phyloP scores from a whole-genome alignment of 2,113 vertebrate genomes.

The Hippocampus guttulatus region DNA sequence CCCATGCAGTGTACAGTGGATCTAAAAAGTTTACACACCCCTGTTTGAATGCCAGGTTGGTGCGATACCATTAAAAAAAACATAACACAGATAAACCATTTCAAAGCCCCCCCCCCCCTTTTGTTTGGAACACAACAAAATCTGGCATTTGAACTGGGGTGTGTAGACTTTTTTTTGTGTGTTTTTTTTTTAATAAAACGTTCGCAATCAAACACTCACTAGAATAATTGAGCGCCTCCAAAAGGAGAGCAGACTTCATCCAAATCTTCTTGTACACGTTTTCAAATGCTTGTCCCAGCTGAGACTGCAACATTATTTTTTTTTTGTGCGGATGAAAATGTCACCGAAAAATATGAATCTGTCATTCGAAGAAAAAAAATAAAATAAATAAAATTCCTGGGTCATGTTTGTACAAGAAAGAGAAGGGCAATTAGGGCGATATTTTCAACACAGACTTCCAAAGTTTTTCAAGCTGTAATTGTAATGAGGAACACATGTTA shows the following conservation, averaged over 20 bases:
- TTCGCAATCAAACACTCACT: too few species aligned
- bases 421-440: not conserved
- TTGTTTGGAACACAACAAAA: too few species aligned
- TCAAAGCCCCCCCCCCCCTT: too few species aligned
- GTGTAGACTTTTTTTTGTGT: not conserved
- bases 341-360: not conserved
- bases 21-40: not conserved
- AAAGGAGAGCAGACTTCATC: not conserved
- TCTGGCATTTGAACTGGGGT: not conserved
- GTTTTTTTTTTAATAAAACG: too few species aligned
- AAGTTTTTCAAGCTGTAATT: conserved; percentile 9
- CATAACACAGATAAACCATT: not conserved
- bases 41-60: not conserved
- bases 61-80: not conserved
- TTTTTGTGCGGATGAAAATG: not conserved
- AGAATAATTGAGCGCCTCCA: not conserved
- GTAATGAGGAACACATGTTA: conserved; percentile 18
- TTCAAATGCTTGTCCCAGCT: not conserved
- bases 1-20: not conserved
- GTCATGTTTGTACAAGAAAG: not conserved
- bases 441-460: conserved; percentile 5
- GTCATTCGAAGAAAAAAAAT: not conserved
- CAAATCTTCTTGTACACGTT: not conserved
- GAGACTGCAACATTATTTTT: not conserved
- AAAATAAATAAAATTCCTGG: not conserved